Evolutionary conservation across 2,888 invertebrate genomes (phyloP), one percentile per base, ranked within the genome.

Genomic region (Lysandra bellargus): DNA sequence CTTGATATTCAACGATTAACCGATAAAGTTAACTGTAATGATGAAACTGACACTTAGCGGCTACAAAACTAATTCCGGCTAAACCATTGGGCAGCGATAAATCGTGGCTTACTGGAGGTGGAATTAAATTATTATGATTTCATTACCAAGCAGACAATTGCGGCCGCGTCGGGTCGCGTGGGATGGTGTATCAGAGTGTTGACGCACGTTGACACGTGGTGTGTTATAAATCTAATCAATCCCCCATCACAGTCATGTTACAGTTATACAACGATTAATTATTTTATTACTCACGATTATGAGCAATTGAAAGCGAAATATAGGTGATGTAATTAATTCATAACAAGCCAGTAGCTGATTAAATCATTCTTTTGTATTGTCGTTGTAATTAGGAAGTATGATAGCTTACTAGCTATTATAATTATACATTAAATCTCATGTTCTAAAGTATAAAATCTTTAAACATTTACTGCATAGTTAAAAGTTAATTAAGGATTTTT

Each of bases 211-310:
- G 78, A 44, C 78, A 64, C 74, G 72, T 74, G 69, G 80, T 78
- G 81, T 79, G 78, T 80, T 77, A 77, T 79, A 78, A 81, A 80
- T 81, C 81, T 81, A 81, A 83, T 83, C 83, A 82, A 81, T 80
- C 80, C 81, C 82, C 81, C 83, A 78, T 82, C 79, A 61, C 82
- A 82, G 81, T 83, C 81, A 82, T 77, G 80, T 81, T 79, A 53
- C 74, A 80, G 81, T 81, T 33, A 33, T 14, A 33, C 64, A 14
- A 37, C 33, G 69, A 69, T 69, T 37, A 69, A 37, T 69, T 69
- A 69, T 69, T 69, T 33, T 37, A 17, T 6, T 69, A 69, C 33
- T 33, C 14, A 33, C 30, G 40, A 40, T 40, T 6, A 6, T 6
- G 30, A 30, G 30, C 4, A 7, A 69, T 37, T 33, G 7, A 6